A percentile compares a stretch with the other conserved stretches of the same genome.
These are phyloP conservation scores for human DNA, from an alignment of 2,113 vertebrate species.

Conservation along the genomic window GRCh38 chr3:181921001-181921500, in stretches of 20 bases:
- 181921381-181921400: background rate
- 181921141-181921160: conserved; percentile 9
- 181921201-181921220: background rate
- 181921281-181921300: background rate
- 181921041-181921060: background rate
- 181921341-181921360: background rate
- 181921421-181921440: background rate
- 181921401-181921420: background rate
- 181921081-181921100: background rate
- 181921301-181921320: background rate
- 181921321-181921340: background rate
- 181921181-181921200: background rate
- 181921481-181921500: conserved; percentile 47
- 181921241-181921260: background rate
- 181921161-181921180: background rate
- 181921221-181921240: background rate
- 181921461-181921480: conserved; percentile 39
- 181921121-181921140: background rate
- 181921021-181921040: conserved; percentile 37
- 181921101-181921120: background rate
- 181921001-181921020: too few species aligned
- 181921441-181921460: background rate
- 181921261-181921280: background rate
- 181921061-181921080: background rate
- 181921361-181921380: background rate